Evolutionary conservation across 2,797 vertebrate genomes (phyloP), one percentile per base, ranked within the genome.

Genomic region (Coregonus ussuriensis): DNA sequence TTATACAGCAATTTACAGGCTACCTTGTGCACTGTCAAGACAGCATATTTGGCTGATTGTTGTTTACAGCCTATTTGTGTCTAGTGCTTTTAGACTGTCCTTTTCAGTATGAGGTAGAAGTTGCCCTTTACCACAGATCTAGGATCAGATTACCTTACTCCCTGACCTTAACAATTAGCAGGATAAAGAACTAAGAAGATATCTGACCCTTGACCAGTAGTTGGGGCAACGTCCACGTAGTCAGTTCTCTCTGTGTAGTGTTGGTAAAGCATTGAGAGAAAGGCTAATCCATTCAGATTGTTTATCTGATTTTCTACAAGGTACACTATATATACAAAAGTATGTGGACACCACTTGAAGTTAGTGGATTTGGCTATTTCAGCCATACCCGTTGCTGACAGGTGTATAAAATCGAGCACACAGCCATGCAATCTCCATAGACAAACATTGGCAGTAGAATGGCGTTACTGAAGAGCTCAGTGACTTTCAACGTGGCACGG

Each of bases 71-170:
- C 25, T 65, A 65, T 65, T 65, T 25, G 25, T 35, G 14, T 16
- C 29, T 15, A 11, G 31, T 25, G 15, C 59, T 63, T 25, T 63
- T 33, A 68, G 56, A 59, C 16, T 5, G 56, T 6, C 56, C 54
- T 56, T 56, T 56, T 56, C 41, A 47, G 13, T 47, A 13, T 47
- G 9, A 47, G 41, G 41, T 47, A 47, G 7, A 63, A 25, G 59
- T 63, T 25, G 59, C 25, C 59, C 65, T 33, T 29, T 33, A 29
- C 65, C 65, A 72, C 63, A 52, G 37, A 14, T 15, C 29, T 70
- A 68, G 52, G 79, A 56, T 86, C 41, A 76, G 0, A 74, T 82
- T 85, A 84, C 75, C 69, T 52, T 75, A 75, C 78, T 66, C 59
- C 62, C 21, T 74, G 75, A 47, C 35, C 71, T 72, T 56, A 35